These are phyloP conservation scores for Drosophila melanocephala DNA, from an alignment of 2,888 invertebrate genomes.

Conservation along the genomic window DNA sequence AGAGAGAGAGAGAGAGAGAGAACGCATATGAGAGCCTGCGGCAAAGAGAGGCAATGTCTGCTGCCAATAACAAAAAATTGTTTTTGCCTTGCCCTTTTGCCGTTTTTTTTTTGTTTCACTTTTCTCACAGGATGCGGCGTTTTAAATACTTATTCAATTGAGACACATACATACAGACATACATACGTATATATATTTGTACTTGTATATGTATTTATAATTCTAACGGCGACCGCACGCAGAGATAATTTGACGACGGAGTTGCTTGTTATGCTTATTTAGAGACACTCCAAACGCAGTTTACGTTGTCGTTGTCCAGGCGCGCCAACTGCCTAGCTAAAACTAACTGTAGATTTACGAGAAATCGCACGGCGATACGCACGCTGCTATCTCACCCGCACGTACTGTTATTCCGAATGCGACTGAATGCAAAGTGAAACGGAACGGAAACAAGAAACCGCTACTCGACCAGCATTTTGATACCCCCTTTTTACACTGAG, in stretches of 20 bases:
- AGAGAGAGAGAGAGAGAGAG: conserved; percentile 25
- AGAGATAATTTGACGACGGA: conserved; percentile 10
- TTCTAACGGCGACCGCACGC: conserved; percentile 5
- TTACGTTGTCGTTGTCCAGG: conserved; percentile 53
- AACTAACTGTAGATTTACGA: conserved; percentile 67
- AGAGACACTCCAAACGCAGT: conserved; percentile 50
- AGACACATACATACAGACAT: conserved; percentile 1
- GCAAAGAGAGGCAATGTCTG: conserved; percentile 42
- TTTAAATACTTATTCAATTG: conserved; percentile 39
- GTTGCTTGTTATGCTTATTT: conserved; percentile 35
- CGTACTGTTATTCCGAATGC: conserved; percentile 57
- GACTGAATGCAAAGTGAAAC: conserved; percentile 53
- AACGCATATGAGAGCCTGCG: conserved; percentile 38
- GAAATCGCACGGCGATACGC: conserved; percentile 17
- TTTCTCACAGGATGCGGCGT: conserved; percentile 73
- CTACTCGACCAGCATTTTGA: conserved; percentile 37
- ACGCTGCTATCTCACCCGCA: conserved; percentile 48
- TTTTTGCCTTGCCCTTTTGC: conserved; percentile 59
- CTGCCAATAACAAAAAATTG: conserved; percentile 63
- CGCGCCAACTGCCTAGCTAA: conserved; percentile 57
- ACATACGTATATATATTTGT: neutral
- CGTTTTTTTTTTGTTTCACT: conserved; percentile 64
- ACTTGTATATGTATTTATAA: neutral
- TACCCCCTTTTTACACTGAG: conserved; percentile 51
- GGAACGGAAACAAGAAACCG: conserved; percentile 64